A percentile compares a stretch with the other conserved stretches of the same genome.
Conservation (phyloP, 2,113 vertebrate species). For the Arizona elegans region DNA sequence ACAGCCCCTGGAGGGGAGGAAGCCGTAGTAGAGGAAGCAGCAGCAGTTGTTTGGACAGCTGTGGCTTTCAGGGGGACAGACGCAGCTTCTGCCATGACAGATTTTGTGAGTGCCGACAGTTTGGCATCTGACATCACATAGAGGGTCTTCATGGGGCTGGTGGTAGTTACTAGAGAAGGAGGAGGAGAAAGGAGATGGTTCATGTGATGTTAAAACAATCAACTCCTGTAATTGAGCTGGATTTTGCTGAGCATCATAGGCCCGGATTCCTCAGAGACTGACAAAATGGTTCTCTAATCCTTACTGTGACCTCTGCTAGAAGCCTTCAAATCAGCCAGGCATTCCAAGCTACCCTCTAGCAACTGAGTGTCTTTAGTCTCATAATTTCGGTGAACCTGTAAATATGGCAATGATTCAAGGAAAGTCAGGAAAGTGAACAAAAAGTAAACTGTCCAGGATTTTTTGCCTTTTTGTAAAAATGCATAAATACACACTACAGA, state of each 20-base stretch:
- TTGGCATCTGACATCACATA: conserved; percentile 43
- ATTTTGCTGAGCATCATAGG: neutral
- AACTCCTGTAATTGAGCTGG: neutral
- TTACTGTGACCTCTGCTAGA: neutral
- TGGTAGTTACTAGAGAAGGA: conserved; percentile 61
- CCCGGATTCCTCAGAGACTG: too few species aligned
- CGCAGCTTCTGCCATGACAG: conserved; percentile 50
- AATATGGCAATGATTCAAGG: too few species aligned
- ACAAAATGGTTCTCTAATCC: neutral
- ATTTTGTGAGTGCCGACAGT: conserved; percentile 56
- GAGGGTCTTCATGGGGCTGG: conserved; percentile 63
- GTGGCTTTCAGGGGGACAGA: conserved; percentile 36
- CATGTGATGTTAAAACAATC: neutral
- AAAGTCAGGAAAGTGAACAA: neutral
- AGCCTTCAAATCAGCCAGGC: neutral
- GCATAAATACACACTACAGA: neutral
- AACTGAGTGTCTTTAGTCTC: neutral
- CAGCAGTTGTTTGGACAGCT: conserved; percentile 13
- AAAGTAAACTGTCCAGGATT: neutral
- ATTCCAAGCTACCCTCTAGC: neutral
- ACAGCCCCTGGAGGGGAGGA: neutral
- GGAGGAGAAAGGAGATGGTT: neutral
- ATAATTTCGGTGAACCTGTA: neutral
- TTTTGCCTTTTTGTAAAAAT: neutral
- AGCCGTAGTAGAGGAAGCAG: neutral